phyloP scores from a whole-genome alignment of 2,797 vertebrate genomes.

The Sarcophilus harrisii region DNA sequence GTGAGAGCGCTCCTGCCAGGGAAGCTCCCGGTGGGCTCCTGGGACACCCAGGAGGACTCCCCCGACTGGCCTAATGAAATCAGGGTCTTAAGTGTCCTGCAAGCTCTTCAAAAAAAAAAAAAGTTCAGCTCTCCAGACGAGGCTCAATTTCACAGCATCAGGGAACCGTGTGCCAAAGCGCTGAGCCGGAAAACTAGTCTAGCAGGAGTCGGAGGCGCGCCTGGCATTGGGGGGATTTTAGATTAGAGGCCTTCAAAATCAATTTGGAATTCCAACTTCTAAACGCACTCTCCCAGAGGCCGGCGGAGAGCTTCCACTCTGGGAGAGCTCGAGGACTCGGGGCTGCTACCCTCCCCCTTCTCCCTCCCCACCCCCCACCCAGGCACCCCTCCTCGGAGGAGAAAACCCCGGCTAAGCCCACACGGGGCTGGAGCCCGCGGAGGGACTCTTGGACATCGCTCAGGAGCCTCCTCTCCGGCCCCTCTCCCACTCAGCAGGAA shows the following conservation, averaged over 20 bases:
- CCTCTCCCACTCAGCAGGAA: not conserved
- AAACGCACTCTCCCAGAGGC: conserved; percentile 83
- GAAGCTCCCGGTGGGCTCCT: conserved; percentile 53
- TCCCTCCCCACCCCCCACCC: too few relatives aligned
- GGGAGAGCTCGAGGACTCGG: conserved; percentile 1
- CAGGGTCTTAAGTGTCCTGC: conserved; percentile 82
- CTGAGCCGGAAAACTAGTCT: conserved; percentile 86
- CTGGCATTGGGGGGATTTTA: conserved; percentile 85
- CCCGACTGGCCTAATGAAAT: conserved; percentile 84
- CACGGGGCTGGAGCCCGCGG: not conserved
- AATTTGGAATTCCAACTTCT: conserved; percentile 89
- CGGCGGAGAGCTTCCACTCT: conserved; percentile 68
- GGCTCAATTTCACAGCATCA: conserved; percentile 89
- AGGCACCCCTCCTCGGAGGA: not conserved
- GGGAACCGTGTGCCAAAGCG: conserved; percentile 83
- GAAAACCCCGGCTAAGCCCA: not conserved
- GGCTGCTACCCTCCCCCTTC: not conserved
- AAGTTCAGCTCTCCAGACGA: conserved; percentile 81
- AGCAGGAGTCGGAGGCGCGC: conserved; percentile 84
- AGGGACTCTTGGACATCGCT: too few relatives aligned
- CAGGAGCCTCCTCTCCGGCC: not conserved
- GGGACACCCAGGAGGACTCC: conserved; percentile 68
- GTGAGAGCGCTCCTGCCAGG: conserved; percentile 60
- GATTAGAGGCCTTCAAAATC: conserved; percentile 88
- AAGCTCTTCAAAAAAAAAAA: conserved; percentile 81